Evolutionary conservation across 2,888 invertebrate genomes (phyloP).

Genomic region (Clusia tigrina): DNA sequence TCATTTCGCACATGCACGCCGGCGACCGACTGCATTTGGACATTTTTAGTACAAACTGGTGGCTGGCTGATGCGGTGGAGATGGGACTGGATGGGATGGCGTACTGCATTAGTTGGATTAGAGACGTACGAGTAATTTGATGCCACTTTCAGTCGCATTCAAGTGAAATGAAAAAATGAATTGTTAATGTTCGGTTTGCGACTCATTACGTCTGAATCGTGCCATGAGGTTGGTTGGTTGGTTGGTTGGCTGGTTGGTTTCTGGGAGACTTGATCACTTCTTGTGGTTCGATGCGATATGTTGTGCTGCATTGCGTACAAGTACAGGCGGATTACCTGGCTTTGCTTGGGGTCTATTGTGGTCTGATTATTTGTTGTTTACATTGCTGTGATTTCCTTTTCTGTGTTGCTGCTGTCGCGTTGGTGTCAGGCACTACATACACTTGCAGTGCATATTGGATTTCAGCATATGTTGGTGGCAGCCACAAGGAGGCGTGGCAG

Average conservation of each 20-base stretch:
- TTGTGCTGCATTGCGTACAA: neutral
- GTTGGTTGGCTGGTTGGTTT: neutral
- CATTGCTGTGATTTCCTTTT: too few species aligned
- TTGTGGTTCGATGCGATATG: neutral
- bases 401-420: too few species aligned
- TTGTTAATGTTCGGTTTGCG: conserved; percentile 32
- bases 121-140: neutral
- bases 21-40: conserved; percentile 47
- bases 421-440: too few species aligned
- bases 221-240: neutral
- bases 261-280: neutral
- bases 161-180: conserved; percentile 6
- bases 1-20: conserved; percentile 7
- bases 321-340: neutral
- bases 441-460: too few species aligned
- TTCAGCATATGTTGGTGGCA: too few species aligned
- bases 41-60: conserved; percentile 51
- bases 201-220: conserved; percentile 39
- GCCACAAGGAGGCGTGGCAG: too few species aligned
- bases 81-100: neutral
- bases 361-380: neutral
- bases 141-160: neutral
- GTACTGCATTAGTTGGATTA: too few species aligned
- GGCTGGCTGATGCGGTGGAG: neutral
- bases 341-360: neutral